Percentiles rank a stretch among this genome's conserved stretches.
Conservation (phyloP, 2,113 vertebrate species). For the Proterorhinus semilunaris region DNA sequence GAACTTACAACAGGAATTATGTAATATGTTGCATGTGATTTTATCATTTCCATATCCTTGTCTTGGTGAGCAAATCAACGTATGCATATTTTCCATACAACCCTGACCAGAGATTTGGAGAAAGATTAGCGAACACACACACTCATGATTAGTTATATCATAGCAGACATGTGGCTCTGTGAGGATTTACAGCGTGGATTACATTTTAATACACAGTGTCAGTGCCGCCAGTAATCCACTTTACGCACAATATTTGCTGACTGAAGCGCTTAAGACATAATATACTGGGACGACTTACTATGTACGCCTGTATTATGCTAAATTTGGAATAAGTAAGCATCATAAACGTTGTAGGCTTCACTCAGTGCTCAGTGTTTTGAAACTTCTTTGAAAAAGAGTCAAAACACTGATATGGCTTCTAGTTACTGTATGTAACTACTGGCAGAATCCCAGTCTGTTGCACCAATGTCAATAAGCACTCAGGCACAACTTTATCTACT, state of each 20-base stretch:
- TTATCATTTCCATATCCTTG: neutral
- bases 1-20: too few species aligned
- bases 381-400: neutral
- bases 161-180: slow-evolving; percentile 25
- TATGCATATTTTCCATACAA: neutral
- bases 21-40: too few species aligned
- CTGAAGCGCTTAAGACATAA: slow-evolving; percentile 22
- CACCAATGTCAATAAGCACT: slow-evolving; percentile 4
- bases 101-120: neutral
- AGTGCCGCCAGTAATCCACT: slow-evolving; percentile 52
- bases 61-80: too few species aligned
- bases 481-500: neutral
- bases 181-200: slow-evolving; percentile 50
- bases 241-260: slow-evolving; percentile 28
- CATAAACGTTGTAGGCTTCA: neutral
- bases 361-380: neutral
- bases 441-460: neutral
- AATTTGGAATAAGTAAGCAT: neutral
- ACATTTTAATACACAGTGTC: slow-evolving; percentile 52
- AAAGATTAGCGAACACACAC: neutral
- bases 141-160: slow-evolving; percentile 14
- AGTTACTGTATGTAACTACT: neutral
- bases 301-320: neutral
- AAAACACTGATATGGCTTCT: slow-evolving; percentile 1
- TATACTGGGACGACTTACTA: slow-evolving; percentile 1